These are phyloP conservation scores for Barnardius zonarius DNA, from an alignment of 2,113 vertebrate genomes.

Conservation along the genomic window DNA sequence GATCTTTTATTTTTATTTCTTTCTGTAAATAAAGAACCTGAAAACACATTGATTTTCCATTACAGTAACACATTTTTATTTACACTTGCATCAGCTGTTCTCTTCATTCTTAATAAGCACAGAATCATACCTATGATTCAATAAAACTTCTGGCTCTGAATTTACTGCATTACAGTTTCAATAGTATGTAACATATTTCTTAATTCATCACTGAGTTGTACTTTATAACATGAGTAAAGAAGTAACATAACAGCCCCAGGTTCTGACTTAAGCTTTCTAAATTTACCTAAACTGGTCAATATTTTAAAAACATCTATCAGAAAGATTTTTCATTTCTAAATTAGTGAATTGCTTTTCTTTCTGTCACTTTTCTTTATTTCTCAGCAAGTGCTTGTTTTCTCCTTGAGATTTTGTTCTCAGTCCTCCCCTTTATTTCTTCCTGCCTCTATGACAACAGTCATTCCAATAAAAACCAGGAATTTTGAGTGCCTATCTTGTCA, in stretches of 20 bases:
- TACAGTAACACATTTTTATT: neutral
- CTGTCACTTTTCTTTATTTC: neutral
- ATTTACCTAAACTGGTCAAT: neutral
- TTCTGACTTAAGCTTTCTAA: neutral
- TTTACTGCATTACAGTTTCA: neutral
- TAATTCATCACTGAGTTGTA: neutral
- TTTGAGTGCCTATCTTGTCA: neutral
- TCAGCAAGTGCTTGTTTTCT: neutral
- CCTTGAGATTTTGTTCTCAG: neutral
- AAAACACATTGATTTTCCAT: slow-evolving; percentile 43
- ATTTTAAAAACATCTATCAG: neutral
- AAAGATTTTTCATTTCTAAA: neutral
- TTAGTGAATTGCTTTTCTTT: neutral
- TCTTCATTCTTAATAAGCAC: neutral
- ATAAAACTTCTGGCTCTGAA: neutral
- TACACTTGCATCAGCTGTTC: neutral
- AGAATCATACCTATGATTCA: neutral
- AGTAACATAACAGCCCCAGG: neutral
- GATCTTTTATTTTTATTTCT: slow-evolving; percentile 78
- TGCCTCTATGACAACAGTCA: neutral
- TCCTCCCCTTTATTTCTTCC: neutral
- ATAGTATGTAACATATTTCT: neutral
- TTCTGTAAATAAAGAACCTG: slow-evolving; percentile 85
- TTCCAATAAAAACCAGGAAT: neutral
- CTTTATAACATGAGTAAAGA: neutral